Conservation (phyloP, 2,888 invertebrate genomes). For the Anticlea derivata region DNA sequence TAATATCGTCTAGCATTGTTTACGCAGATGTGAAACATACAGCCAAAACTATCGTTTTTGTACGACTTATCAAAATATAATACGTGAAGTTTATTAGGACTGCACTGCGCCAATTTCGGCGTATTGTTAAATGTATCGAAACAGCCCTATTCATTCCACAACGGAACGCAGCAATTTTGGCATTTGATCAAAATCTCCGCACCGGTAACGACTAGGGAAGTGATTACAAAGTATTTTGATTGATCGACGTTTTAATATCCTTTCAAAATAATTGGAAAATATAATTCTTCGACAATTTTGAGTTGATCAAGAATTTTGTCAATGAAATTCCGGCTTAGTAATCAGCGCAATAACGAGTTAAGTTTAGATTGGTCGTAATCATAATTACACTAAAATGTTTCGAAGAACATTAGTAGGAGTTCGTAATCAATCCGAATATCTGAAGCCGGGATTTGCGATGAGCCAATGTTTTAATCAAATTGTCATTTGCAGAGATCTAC, state of each 20-base stretch:
- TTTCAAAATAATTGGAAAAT: slow-evolving; percentile 35
- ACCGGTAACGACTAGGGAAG: slow-evolving; percentile 29
- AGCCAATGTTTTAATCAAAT: slow-evolving; percentile 24
- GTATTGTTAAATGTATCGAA: slow-evolving; percentile 35
- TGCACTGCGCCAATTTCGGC: slow-evolving; percentile 39
- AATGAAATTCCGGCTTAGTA: slow-evolving; percentile 34
- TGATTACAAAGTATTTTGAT: slow-evolving; percentile 33
- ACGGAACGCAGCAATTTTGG: slow-evolving; percentile 34
- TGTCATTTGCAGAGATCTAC: slow-evolving; percentile 20
- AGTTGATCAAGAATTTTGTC: slow-evolving; percentile 33
- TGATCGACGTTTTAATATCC: slow-evolving; percentile 41
- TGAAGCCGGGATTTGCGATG: slow-evolving; percentile 10
- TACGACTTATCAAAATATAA: slow-evolving; percentile 30
- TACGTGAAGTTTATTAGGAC: slow-evolving; percentile 36
- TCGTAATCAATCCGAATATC: slow-evolving; percentile 26
- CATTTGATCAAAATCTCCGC: slow-evolving; percentile 37
- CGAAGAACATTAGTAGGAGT: slow-evolving; percentile 24
- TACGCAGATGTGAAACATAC: not conserved
- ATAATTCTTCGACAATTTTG: slow-evolving; percentile 35
- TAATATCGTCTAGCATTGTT: not conserved
- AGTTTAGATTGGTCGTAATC: slow-evolving; percentile 38
- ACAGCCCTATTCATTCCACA: slow-evolving; percentile 28
- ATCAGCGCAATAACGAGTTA: slow-evolving; percentile 37
- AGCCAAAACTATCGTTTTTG: slow-evolving; percentile 7
- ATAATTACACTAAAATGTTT: slow-evolving; percentile 34